Evolutionary conservation across 2,888 invertebrate genomes (phyloP), one percentile per base, ranked within the genome.

Genomic region (Aphrophora alni): DNA sequence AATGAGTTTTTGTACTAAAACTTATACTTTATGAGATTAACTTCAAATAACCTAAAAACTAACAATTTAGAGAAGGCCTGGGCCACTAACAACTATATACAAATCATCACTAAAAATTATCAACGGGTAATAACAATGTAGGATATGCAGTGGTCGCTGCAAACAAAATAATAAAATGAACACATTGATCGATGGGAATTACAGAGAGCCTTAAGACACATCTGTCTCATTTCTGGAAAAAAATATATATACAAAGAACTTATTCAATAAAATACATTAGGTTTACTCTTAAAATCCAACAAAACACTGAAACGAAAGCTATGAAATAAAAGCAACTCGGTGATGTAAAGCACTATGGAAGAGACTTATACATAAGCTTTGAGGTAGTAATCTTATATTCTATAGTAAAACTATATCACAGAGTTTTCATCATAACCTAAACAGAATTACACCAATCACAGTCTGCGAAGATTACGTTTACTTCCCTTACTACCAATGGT

Each of bases 401-500:
- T 59, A 59, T 21, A 59, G 21, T 59, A 59, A n/a, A 59, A 44
- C 44, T 21, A 59, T 59, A 59, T 59, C 59, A 59, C 59, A 59
- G 59, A 59, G 59, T 21, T 59, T n/a, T 33, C 33, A 21, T 59
- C 1, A 21, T 59, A 44, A 44, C 1, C 44, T 59, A 21, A 59
- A 59, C 10, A 5, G 2, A 59, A 12, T 59, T 59, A 59, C 21
- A 21, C 71, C 10, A 26, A 71, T 71, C 71, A 71, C 27, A 78
- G 33, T 44, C 78, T 44, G 28, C 78, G 78, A 14, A 78, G 70
- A 51, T 78, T 78, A 25, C 78, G 78, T 59, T 78, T 78, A 38
- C 76, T 75, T 17, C 27, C 26, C 27, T 80, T 80, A 59, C 80
- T 80, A 17, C 80, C 75, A 14, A 80, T 38, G n/a, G 21, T 71